These are phyloP conservation scores for Lophotriccus pileatus DNA, from an alignment of 2,797 vertebrate genomes.

Conservation along the genomic window DNA sequence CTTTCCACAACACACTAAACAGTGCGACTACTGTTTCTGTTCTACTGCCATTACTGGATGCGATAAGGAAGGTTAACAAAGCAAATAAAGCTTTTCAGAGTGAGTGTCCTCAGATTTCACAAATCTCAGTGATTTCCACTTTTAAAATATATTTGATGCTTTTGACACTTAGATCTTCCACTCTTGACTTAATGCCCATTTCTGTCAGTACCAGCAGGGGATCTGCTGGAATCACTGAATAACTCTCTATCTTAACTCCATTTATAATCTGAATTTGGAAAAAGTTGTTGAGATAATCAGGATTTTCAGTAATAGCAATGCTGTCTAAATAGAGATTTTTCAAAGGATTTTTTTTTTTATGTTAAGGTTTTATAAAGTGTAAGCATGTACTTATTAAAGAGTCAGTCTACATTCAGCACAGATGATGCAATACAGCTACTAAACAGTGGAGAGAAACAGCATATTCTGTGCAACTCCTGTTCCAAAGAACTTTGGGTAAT, in stretches of 20 bases:
- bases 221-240: not conserved
- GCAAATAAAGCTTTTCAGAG: not conserved
- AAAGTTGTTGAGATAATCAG: not conserved
- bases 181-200: not conserved
- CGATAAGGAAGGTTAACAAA: not conserved
- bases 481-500: not conserved
- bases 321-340: not conserved
- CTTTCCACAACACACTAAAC: not conserved
- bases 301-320: not conserved
- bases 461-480: not conserved
- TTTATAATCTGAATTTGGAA: not conserved
- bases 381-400: not conserved
- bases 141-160: not conserved
- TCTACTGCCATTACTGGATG: not conserved
- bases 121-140: not conserved
- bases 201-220: not conserved
- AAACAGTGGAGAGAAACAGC: rapidly evolving
- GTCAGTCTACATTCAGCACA: not conserved
- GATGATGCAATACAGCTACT: not conserved
- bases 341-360: not conserved
- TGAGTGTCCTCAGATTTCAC: rapidly evolving
- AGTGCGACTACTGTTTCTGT: not conserved
- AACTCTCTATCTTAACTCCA: not conserved
- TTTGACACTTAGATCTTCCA: not conserved
- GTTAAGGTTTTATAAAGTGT: not conserved